These are phyloP conservation scores for Takifugu ocellatus DNA, from an alignment of 2,797 vertebrate genomes.

Conservation along the genomic window DNA sequence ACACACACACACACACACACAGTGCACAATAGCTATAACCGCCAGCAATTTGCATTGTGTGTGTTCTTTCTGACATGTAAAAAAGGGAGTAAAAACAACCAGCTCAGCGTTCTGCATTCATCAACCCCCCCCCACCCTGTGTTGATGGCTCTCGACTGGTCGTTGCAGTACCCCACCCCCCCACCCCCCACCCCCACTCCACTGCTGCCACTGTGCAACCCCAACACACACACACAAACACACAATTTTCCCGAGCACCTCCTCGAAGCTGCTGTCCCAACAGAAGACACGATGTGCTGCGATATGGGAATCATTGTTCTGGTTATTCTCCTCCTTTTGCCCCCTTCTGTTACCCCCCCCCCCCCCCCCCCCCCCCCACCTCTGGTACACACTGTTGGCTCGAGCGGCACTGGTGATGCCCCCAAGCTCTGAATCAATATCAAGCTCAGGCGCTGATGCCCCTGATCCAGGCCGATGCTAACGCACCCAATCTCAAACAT, in stretches of 20 bases:
- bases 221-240: slow-evolving; percentile 25
- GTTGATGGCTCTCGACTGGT: slow-evolving; percentile 51
- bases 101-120: slow-evolving; percentile 76
- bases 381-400: neutral
- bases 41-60: slow-evolving; percentile 73
- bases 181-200: neutral
- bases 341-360: slow-evolving; percentile 1
- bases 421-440: slow-evolving; percentile 11
- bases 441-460: slow-evolving; percentile 31
- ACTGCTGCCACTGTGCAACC: slow-evolving; percentile 27
- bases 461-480: slow-evolving; percentile 3
- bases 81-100: slow-evolving; percentile 65
- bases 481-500: neutral
- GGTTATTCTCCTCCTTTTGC: slow-evolving; percentile 3
- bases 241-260: slow-evolving; percentile 42
- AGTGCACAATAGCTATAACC: slow-evolving; percentile 57
- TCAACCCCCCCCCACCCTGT: neutral
- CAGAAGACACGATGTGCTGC: slow-evolving; percentile 21
- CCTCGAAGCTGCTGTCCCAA: slow-evolving; percentile 39
- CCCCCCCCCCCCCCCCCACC: neutral
- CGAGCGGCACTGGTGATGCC: neutral
- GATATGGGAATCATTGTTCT: slow-evolving; percentile 21
- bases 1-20: slow-evolving; percentile 21
- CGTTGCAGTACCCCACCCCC: slow-evolving; percentile 27
- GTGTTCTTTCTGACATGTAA: slow-evolving; percentile 71